Conservation (phyloP, 1,140 invertebrate genomes). For the Caerostris extrusa region DNA sequence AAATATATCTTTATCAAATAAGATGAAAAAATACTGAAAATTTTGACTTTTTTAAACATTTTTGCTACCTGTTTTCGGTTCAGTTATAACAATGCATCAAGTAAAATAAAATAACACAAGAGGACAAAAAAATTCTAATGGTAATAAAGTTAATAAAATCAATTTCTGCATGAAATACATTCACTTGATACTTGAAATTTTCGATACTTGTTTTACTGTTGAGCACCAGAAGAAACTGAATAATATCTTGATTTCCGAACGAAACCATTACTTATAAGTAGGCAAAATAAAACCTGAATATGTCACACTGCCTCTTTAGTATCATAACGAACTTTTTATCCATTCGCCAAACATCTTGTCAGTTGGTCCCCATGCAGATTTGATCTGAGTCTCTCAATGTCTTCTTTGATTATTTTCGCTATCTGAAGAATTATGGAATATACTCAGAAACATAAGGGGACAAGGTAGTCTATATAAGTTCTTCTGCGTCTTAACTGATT, state of each 20-base stretch:
- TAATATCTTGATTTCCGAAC: not conserved
- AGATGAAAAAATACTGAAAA: no score
- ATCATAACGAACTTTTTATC: not conserved
- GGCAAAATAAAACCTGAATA: not conserved
- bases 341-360: not conserved
- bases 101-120: no score
- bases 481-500: not conserved
- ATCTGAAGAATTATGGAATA: conserved; percentile 1
- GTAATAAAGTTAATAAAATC: not conserved
- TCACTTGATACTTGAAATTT: not conserved
- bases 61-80: no score
- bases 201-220: not conserved
- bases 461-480: not conserved
- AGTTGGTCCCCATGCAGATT: not conserved
- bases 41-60: no score
- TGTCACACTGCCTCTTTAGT: not conserved
- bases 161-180: not conserved
- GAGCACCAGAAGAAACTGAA: not conserved
- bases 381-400: not conserved
- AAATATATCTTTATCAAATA: no score
- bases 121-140: no score
- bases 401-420: not conserved
- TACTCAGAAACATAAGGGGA: not conserved
- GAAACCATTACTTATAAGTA: not conserved
- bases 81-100: no score